These are phyloP conservation scores for Prostheceraeus crozeri DNA, from an alignment of 2,888 invertebrate genomes.

Conservation along the genomic window DNA sequence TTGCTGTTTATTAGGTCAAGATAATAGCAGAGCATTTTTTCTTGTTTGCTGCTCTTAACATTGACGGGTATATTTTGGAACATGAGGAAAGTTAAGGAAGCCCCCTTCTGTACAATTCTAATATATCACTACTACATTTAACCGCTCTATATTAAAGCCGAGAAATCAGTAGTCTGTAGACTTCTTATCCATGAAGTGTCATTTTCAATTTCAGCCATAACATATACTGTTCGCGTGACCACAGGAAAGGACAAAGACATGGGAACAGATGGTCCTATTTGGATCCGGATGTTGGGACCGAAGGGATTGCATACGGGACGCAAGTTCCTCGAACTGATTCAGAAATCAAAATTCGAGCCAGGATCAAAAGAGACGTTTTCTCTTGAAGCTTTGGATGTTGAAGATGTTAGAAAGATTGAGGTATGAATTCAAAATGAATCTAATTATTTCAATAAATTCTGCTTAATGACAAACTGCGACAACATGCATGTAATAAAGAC, in stretches of 20 bases:
- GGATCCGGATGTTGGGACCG: conserved; percentile 49
- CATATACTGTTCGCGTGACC: conserved; percentile 52
- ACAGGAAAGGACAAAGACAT: conserved; percentile 54
- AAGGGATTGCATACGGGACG: conserved; percentile 42
- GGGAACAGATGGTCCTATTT: conserved; percentile 53
- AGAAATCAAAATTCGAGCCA: conserved; percentile 48
- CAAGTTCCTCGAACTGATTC: neutral
- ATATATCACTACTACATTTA: too few relatives aligned
- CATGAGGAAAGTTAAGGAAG: neutral
- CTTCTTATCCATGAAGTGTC: too few relatives aligned
- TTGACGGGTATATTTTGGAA: neutral
- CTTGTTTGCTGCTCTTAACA: too few relatives aligned
- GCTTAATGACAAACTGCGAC: too few relatives aligned
- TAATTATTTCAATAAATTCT: too few relatives aligned
- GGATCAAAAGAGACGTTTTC: conserved; percentile 54
- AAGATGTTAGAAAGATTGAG: conserved; percentile 53
- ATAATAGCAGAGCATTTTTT: too few relatives aligned
- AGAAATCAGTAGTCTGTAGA: too few relatives aligned
- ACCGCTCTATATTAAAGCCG: too few relatives aligned
- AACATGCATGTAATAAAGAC: too few relatives aligned
- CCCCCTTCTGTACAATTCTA: too few relatives aligned
- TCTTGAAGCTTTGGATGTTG: conserved; percentile 53
- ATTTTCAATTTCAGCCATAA: conserved; percentile 45
- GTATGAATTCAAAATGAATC: conserved; percentile 41
- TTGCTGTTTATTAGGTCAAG: too few relatives aligned